Evolutionary conservation across 1,140 invertebrate species (phyloP).

Genomic region (Chrysomallon squamiferum): DNA sequence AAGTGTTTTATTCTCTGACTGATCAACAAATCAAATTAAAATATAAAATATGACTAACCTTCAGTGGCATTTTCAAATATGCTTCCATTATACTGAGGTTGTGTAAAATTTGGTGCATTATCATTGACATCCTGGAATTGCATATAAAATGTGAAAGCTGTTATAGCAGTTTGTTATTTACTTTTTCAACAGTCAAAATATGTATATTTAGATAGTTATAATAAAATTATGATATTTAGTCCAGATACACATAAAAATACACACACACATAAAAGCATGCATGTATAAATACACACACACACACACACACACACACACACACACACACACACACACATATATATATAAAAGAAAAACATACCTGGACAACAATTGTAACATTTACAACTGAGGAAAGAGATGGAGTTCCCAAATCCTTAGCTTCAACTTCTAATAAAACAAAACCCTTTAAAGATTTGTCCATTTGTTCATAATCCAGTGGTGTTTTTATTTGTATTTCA

Average conservation of each 20-base stretch:
- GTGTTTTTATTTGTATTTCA: not conserved
- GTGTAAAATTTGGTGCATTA: slow-evolving; percentile 30
- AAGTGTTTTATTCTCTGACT: too few species aligned
- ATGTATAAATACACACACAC: slow-evolving; percentile 3
- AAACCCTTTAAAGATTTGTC: not conserved
- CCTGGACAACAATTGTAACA: not conserved
- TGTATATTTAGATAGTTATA: too few species aligned
- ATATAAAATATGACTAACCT: slow-evolving; percentile 11
- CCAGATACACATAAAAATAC: not conserved
- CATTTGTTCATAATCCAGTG: not conserved
- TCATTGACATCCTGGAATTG: slow-evolving; percentile 39
- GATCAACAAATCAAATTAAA: too few species aligned
- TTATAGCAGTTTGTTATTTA: too few species aligned
- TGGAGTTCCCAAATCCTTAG: not conserved
- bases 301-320: slow-evolving; percentile 6
- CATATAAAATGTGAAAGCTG: too few species aligned
- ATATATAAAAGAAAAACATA: not conserved
- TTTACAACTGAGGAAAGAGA: not conserved
- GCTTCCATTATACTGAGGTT: slow-evolving; percentile 20
- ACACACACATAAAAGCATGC: slow-evolving; percentile 1
- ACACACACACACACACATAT: not conserved
- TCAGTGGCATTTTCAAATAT: slow-evolving; percentile 36
- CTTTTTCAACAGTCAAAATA: too few species aligned
- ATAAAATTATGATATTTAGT: too few species aligned
- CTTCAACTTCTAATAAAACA: not conserved